Evolutionary conservation across 2,888 invertebrate genomes (phyloP), one percentile per base, ranked within the genome.

Genomic region (Trichogramma dendrolimi): DNA sequence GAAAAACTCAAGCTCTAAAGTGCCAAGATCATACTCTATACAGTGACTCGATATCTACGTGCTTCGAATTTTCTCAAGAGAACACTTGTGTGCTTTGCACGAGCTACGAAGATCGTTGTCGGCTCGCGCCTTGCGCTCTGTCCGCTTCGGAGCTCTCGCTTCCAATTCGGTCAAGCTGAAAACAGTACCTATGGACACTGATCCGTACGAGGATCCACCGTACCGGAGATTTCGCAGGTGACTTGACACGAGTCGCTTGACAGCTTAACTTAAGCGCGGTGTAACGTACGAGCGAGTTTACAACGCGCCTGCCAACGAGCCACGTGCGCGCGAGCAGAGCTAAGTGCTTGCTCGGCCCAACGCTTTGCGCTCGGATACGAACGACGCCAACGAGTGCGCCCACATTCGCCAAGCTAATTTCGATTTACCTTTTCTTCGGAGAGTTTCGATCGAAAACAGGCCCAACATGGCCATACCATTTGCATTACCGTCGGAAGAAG

Each of bases 121-220:
- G 1, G 27, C 27, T 27, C 27, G 27, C 27, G 27, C 27, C 27
- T 27, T 27, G 27, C 27, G 27, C 27, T 27, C 27, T 27, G 27
- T 3, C 27, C 27, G 27, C 27, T 27, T 27, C 27, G 27, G 27
- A 27, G 27, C 27, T 27, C 27, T 27, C 27, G 27, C 27, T 27
- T 27, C 27, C 1, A 27, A 27, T 27, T 27, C 27, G 27, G 27
- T 27, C 27, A 3, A 27, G 8, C 56, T 54, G 40, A 38, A 52
- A 59, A 58, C 67, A 55, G 67, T 63, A 73, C 71, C 71, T 73
- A 75, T 75, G 74, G 76, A 76, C 72, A 75, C 73, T 70, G 74
- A 75, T 68, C 76, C 76, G 68, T 73, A 72, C 71, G 76, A 75
- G 68, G 75, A 76, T 73, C 77, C 76, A 68, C 75, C 77, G 14